These are phyloP conservation scores for Chloroclystis v-ata DNA, from an alignment of 2,888 invertebrate genomes.

Conservation along the genomic window DNA sequence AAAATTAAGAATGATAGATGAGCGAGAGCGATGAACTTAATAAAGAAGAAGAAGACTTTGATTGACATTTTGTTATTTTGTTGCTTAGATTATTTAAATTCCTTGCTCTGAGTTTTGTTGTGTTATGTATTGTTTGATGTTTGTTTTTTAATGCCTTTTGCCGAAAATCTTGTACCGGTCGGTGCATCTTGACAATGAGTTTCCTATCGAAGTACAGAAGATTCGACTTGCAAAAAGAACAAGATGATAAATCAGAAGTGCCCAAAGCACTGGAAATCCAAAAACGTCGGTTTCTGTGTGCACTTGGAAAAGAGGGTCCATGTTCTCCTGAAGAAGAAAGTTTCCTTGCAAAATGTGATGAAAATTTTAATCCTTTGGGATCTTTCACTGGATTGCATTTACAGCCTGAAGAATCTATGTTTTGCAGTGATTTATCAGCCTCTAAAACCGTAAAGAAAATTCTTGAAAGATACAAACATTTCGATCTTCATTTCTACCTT, in stretches of 20 bases:
- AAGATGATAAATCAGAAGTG: constrained; percentile 4
- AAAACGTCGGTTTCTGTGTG: constrained; percentile 6
- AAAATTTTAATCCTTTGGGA: constrained; percentile 1
- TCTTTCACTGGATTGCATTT: constrained; percentile 2
- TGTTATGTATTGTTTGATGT: too few species aligned
- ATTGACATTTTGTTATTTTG: too few species aligned
- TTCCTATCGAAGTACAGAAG: background rate
- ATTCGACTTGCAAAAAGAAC: constrained; percentile 5
- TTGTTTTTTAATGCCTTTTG: too few species aligned
- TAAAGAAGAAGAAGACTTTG: too few species aligned
- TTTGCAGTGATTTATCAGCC: constrained; percentile 4
- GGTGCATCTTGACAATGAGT: background rate
- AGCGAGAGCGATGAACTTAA: too few species aligned
- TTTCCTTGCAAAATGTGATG: constrained; percentile 3
- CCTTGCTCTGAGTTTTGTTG: too few species aligned
- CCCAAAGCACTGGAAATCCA: constrained; percentile 8
- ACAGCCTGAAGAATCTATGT: background rate
- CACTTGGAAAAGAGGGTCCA: constrained; percentile 4
- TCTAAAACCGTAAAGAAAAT: background rate
- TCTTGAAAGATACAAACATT: constrained; percentile 1
- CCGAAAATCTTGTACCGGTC: too few species aligned
- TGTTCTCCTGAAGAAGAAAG: constrained; percentile 2
- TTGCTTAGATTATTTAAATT: too few species aligned
- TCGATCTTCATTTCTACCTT: constrained; percentile 11
- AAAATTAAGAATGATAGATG: too few species aligned